Conservation (phyloP, 2,888 invertebrate species). For the Slavum lentiscoides region DNA sequence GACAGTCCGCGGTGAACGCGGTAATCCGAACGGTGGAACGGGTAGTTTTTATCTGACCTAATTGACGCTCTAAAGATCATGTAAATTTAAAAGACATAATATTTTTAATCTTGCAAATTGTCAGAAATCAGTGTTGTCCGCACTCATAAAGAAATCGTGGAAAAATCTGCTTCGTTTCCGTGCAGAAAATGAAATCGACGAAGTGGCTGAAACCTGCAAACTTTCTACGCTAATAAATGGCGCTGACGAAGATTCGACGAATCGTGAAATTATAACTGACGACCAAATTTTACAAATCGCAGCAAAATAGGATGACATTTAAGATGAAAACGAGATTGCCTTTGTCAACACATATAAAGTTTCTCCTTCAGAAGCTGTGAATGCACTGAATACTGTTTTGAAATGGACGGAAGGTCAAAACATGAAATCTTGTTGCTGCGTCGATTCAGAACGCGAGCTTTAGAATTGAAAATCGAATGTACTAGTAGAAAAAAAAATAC, state of each 20-base stretch:
- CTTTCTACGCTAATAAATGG: conserved; percentile 15
- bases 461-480: background rate
- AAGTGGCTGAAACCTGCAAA: conserved; percentile 14
- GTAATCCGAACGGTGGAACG: no score
- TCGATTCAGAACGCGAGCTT: background rate
- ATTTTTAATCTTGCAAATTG: no score
- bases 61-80: no score
- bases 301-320: conserved; percentile 13
- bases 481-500: background rate
- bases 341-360: background rate
- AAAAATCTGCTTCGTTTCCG: conserved; percentile 7
- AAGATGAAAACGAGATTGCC: background rate
- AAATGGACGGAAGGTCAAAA: background rate
- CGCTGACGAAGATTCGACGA: conserved; percentile 10
- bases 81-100: no score
- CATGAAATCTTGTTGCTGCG: background rate
- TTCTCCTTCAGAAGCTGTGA: conserved; percentile 4
- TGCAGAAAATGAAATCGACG: conserved; percentile 14
- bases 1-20: no score
- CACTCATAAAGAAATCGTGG: background rate
- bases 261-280: conserved; percentile 19
- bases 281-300: conserved; percentile 13
- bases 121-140: no score
- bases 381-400: background rate
- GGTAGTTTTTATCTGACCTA: no score